Percentiles rank a stretch among this genome's conserved stretches.
phyloP scores from a whole-genome alignment of 2,113 vertebrate genomes.

The Catharus minimus region DNA sequence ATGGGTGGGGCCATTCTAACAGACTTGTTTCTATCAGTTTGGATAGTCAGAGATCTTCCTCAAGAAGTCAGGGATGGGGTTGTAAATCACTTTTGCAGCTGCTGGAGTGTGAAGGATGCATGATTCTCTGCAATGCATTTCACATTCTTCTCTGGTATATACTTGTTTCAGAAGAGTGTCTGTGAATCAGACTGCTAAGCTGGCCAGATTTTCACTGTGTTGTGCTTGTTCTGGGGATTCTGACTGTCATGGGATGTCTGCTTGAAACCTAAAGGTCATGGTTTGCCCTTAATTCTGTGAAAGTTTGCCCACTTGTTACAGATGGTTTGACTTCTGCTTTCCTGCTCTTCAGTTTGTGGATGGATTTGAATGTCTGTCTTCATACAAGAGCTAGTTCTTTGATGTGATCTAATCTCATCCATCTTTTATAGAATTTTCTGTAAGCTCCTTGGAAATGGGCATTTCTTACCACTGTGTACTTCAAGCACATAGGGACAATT shows the following conservation, averaged over 20 bases:
- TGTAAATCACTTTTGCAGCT: background rate
- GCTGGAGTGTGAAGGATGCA: background rate
- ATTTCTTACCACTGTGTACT: background rate
- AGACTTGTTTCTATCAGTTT: background rate
- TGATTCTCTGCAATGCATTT: background rate
- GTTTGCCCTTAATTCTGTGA: background rate
- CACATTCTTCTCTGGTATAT: background rate
- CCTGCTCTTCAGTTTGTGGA: background rate
- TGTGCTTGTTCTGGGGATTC: background rate
- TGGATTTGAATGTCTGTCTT: background rate
- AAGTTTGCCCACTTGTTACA: background rate
- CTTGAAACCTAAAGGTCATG: background rate
- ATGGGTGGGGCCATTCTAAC: background rate
- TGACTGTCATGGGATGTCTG: background rate
- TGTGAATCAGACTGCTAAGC: background rate
- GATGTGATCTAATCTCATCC: background rate
- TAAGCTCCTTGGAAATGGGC: background rate
- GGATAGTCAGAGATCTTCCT: rapidly evolving
- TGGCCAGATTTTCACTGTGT: background rate
- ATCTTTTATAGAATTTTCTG: background rate
- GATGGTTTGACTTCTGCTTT: background rate
- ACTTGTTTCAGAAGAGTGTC: background rate
- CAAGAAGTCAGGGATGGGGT: background rate
- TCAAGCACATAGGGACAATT: background rate
- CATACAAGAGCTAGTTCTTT: background rate